A percentile compares a stretch with the other conserved stretches of the same genome.
These are phyloP conservation scores for Cosmia pyralina DNA, from an alignment of 2,888 invertebrate genomes.

Conservation along the genomic window DNA sequence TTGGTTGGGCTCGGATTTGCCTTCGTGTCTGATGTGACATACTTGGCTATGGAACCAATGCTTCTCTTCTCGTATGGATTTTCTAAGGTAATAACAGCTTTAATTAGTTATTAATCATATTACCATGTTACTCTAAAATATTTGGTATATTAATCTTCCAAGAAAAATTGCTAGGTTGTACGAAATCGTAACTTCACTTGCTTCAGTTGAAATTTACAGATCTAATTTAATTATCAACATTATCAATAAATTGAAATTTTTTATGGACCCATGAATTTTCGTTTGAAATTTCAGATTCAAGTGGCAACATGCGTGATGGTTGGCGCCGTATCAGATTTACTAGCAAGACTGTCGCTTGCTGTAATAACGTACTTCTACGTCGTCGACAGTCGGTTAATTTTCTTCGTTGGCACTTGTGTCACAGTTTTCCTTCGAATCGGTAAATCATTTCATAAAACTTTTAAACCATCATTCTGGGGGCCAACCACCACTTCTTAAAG, in stretches of 20 bases:
- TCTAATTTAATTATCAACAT: neutral
- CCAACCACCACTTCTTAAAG: too few relatives aligned
- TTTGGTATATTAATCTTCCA: too few relatives aligned
- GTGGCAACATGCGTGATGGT: constrained; percentile 93
- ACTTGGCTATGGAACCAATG: constrained; percentile 91
- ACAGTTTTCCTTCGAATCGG: constrained; percentile 93
- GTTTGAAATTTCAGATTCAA: constrained; percentile 85
- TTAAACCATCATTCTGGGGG: neutral
- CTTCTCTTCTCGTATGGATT: constrained; percentile 90
- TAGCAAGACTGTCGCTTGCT: constrained; percentile 91
- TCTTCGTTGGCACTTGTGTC: constrained; percentile 91
- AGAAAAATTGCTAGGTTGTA: neutral
- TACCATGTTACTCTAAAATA: too few relatives aligned
- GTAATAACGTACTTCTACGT: constrained; percentile 90
- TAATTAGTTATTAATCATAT: neutral
- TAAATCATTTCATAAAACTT: constrained; percentile 76
- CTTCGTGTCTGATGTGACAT: constrained; percentile 91
- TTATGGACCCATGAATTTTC: neutral
- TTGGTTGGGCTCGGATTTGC: constrained; percentile 91
- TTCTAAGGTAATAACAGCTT: constrained; percentile 75
- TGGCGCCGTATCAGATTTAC: constrained; percentile 92
- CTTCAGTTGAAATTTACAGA: neutral
- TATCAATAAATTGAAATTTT: neutral
- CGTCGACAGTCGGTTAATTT: constrained; percentile 91
- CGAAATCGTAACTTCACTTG: neutral